Base-by-base conservation (phyloP, 2,797 vertebrate genomes). In the Urosaurus nigricauda region DNA sequence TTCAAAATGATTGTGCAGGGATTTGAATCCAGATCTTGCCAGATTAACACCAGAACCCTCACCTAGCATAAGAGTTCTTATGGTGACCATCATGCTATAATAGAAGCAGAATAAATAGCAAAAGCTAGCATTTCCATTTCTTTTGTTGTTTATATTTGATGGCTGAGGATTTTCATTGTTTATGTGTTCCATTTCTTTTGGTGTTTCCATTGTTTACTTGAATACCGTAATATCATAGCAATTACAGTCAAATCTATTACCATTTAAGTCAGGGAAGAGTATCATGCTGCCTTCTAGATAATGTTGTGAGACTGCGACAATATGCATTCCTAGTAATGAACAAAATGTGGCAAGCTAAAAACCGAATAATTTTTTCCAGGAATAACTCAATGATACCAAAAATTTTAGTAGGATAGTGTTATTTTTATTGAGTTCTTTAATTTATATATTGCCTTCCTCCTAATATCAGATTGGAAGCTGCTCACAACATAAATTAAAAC, bases 331-430 rank as follows among this genome's bases (percentile, higher is more conserved):
- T 65, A 65, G 21, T 65, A 65, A 65, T 1, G 7, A 21, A 26
- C 24, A 65, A 92, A 86, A 2, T 84, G 79, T 85, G 85, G 6
- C 40, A 93, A 51, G 5, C 16, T 92, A 65, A 83, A 58, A 79
- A 89, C 60, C 47, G 6, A 91, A n/a, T 47, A 47, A 47, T 47
- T 89, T 90, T 70, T 4, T 12, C 16, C 43, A 90, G 37, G 74
- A 74, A 68, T 1, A 84, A 4, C 84, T 37, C 81, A n/a, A 65
- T 81, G 13, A 6, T 12, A 74, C 53, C 40, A 83, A 40, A 90
- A 91, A 91, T 83, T 26, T 87, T 75, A 78, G 7, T 32, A 79
- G 16, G 47, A 51, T 51, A 51, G 47, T 51, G 6, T 9, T 51
- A 51, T 51, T 51, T 51, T 63, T 21, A 63, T 2, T 1, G 24